phyloP scores from a whole-genome alignment of 1,140 invertebrate species.

The Contarinia nasturtii region DNA sequence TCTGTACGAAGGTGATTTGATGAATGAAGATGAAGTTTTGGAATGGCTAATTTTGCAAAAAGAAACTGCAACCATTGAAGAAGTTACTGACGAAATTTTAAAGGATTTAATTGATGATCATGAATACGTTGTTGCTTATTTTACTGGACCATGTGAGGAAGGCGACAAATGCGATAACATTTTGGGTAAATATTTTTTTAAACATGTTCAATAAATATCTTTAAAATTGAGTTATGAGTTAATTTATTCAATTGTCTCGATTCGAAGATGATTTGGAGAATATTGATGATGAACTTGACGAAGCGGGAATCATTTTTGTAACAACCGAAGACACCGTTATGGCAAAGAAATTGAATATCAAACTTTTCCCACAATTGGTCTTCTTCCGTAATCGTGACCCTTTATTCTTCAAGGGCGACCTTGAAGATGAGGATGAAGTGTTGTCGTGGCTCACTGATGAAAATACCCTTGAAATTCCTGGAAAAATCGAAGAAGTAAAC shows the following conservation, averaged over 20 bases:
- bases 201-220: too few relatives aligned
- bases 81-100: conserved; percentile 78
- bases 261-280: conserved; percentile 75
- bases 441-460: conserved; percentile 82
- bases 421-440: conserved; percentile 80
- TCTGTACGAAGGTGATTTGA: conserved; percentile 76
- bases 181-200: too few relatives aligned
- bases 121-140: conserved; percentile 86
- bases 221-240: too few relatives aligned
- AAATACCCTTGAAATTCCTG: conserved; percentile 60
- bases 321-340: conserved; percentile 68
- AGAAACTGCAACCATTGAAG: conserved; percentile 79
- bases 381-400: conserved; percentile 84
- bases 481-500: conserved; percentile 83
- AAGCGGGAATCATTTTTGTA: conserved; percentile 83
- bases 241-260: too few relatives aligned
- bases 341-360: conserved; percentile 73
- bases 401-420: conserved; percentile 49
- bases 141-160: conserved; percentile 76
- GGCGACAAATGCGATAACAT: conserved; percentile 70
- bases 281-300: conserved; percentile 84
- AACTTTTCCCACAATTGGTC: conserved; percentile 64
- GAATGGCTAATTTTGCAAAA: conserved; percentile 82
- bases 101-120: conserved; percentile 71
- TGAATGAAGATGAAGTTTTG: conserved; percentile 81